These are phyloP conservation scores for Scaptomyza tumidula DNA, from an alignment of 2,888 invertebrate species.

Conservation along the genomic window DNA sequence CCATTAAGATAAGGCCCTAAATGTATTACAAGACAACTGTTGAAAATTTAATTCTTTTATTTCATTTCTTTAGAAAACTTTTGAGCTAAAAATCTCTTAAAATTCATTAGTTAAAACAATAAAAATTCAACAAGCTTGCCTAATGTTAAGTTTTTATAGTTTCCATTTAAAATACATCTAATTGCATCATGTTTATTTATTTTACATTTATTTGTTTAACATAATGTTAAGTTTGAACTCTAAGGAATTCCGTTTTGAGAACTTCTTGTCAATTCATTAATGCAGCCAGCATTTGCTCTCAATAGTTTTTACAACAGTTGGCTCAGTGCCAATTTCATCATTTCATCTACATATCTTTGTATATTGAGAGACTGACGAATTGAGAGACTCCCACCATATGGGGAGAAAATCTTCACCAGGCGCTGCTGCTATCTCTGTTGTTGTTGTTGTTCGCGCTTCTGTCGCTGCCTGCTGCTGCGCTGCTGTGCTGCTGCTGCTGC, in stretches of 20 bases:
- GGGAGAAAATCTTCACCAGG: constrained; percentile 33
- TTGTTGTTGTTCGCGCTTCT: constrained; percentile 10
- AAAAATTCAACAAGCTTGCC: not conserved
- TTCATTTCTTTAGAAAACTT: too few relatives aligned
- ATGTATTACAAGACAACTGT: constrained; percentile 18
- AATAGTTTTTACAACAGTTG: constrained; percentile 34
- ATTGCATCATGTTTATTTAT: constrained; percentile 16
- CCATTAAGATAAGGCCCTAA: constrained; percentile 24
- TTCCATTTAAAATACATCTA: not conserved
- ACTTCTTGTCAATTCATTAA: constrained; percentile 11
- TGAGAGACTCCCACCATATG: constrained; percentile 24
- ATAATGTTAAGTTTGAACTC: constrained; percentile 12
- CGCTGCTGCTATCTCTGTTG: constrained; percentile 23
- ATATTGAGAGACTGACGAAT: constrained; percentile 27
- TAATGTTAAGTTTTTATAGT: not conserved
- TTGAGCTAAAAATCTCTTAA: not conserved
- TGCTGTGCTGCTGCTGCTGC: constrained; percentile 17
- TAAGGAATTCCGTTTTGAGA: constrained; percentile 19
- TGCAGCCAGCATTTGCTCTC: constrained; percentile 35
- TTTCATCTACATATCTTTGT: constrained; percentile 27
- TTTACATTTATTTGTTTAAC: not conserved
- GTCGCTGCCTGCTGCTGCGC: constrained; percentile 10
- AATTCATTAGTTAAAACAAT: not conserved
- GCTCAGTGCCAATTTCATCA: constrained; percentile 53
- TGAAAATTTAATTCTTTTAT: not conserved